Base-by-base conservation (phyloP, 1,140 invertebrate genomes). In the Drosophila persimilis region DNA sequence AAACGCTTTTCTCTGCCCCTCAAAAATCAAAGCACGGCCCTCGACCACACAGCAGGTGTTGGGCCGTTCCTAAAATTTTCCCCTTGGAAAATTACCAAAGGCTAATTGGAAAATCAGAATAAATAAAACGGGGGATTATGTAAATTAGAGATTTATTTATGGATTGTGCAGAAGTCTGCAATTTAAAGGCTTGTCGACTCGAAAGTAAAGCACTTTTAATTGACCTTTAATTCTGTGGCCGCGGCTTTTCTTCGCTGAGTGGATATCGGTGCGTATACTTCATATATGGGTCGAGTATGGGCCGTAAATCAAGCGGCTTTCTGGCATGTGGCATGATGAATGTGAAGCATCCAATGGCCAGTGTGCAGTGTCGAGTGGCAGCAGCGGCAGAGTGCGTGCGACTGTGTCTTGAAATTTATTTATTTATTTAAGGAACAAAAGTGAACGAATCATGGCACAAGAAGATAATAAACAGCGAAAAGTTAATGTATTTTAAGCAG, bases 1-100 rank as follows among this genome's bases (percentile, higher is more conserved):
- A 74, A 69, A 43, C 31, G 52, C 22, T 35, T 66, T 54, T 59
- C 22, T 26, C 22, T 44, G 20, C 39, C 31, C 35, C 35, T 1
- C 4, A 39, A 39, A 73, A 85, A 85, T 77, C 77, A 80, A 80
- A 73, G 73, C 51, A 8, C 13, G 5, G 20, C 41, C 57, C 46
- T 48, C 44, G 55, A 45, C 26, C 66, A 26, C 53, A 63, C 3
- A 11, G 35, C 35, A 35, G 73, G 64, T 80, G 79, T 45, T 31
- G 29, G 15, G 6, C 29, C 31, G 47, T 11, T 1, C 35, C 35
- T 11, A 39, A 11, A 39, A 3, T 44, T 47, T 48, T 44, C 39
- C 63, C 43, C 9, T 7, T 15, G 26, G 9, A 15, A 24, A 59
- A 59, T 60, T 15, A 43, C 64, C 35, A 11, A 2, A 6, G 24